Base-by-base conservation (phyloP, 2,797 vertebrate genomes). In the Morus bassanus region DNA sequence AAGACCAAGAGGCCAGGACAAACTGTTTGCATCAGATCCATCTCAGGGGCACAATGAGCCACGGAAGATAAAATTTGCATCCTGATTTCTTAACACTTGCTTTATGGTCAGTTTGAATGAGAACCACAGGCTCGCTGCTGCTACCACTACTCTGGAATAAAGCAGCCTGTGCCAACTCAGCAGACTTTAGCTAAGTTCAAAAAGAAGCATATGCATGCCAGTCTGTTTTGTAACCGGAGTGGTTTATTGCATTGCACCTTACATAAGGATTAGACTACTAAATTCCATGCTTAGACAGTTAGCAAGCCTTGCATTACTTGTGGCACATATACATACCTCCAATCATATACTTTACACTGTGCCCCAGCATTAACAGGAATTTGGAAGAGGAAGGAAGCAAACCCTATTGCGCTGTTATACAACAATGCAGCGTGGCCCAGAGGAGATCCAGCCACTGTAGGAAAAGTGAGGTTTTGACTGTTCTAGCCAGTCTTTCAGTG, bases 361-460 rank as follows among this genome's bases (percentile, higher is more conserved):
- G 22, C 31, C 39, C 19, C 79, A 75, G 31, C 57, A 48, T 2
- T 5, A 41, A 17, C 11, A 61, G 39, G 35, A 45, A 24, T 67
- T 70, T 74, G 75, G n/a, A 50, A 87, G 41, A 37, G 12, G 76
- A 78, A 91, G 57, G 61, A 77, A 85, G 28, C 18, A 80, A 92
- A 64, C 15, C 43, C 23, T 50, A 3, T 10, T 25, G 27, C 2
- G 1, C 22, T 69, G 1, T 41, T 21, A 11, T 10, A 72, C 33
- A 51, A 3, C 3, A 54, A 33, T 0, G 4, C 17, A 13, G 25
- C 0, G 18, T 5, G 31, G 50, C 25, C 59, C 70, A 43, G 64
- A 89, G 30, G 46, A 48, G 31, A 51, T 54, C 35, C 84, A 77
- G 45, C 12, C 50, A 10, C 73, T 37, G 5, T 6, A 60, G 48